phyloP scores from a whole-genome alignment of 2,888 invertebrate genomes.

The Polyommatus icarus region DNA sequence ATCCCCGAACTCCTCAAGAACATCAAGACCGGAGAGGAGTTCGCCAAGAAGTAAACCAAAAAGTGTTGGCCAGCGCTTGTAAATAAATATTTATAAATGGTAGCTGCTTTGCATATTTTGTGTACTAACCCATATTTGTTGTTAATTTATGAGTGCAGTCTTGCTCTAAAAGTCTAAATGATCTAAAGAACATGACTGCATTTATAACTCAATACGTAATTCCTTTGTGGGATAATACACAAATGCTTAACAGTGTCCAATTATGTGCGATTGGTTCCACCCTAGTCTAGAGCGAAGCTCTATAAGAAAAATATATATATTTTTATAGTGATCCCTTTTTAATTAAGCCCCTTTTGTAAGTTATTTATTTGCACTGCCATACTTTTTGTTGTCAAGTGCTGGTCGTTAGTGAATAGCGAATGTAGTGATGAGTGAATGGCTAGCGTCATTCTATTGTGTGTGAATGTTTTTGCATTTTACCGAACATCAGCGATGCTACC shows the following conservation, averaged over 20 bases:
- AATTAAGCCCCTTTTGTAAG: not conserved
- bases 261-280: not conserved
- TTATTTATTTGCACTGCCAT: slow-evolving; percentile 16
- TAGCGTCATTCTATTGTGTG: slow-evolving; percentile 33
- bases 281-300: not conserved
- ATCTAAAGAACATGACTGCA: too few relatives aligned
- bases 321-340: not conserved
- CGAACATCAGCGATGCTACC: slow-evolving; percentile 36
- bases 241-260: too few relatives aligned
- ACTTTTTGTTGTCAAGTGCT: slow-evolving; percentile 7
- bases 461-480: slow-evolving; percentile 40
- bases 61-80: slow-evolving; percentile 7
- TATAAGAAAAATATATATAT: not conserved
- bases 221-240: too few relatives aligned
- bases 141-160: too few relatives aligned
- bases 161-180: too few relatives aligned
- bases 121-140: too few relatives aligned
- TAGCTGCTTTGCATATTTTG: too few relatives aligned
- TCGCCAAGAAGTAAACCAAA: slow-evolving; percentile 82
- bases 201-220: too few relatives aligned
- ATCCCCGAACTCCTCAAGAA: slow-evolving; percentile 96
- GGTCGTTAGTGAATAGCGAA: slow-evolving; percentile 8
- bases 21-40: slow-evolving; percentile 96
- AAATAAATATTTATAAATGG: not conserved
- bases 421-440: slow-evolving; percentile 34